phyloP scores from a whole-genome alignment of 1,140 invertebrate species.

The Rhopalosiphum maidis region DNA sequence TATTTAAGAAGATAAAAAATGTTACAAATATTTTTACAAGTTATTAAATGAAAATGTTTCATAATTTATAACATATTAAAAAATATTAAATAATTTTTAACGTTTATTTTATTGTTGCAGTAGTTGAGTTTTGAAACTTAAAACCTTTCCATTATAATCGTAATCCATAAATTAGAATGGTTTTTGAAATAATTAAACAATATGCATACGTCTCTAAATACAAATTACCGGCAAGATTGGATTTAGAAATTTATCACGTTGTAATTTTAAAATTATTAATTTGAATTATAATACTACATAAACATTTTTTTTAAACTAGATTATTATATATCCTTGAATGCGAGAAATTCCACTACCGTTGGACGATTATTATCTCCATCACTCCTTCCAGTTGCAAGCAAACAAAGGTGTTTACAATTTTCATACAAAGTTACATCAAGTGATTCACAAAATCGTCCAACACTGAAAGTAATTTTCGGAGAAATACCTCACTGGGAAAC shows the following conservation, averaged over 20 bases:
- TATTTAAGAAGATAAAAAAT: too few species aligned
- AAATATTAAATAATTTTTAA: too few species aligned
- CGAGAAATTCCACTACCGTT: neutral
- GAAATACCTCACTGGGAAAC: slow-evolving; percentile 38
- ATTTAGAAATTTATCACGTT: too few species aligned
- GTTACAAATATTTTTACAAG: too few species aligned
- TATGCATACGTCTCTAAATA: too few species aligned
- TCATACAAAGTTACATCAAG: neutral
- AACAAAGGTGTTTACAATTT: slow-evolving; percentile 43
- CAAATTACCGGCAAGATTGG: too few species aligned
- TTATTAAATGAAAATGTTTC: too few species aligned
- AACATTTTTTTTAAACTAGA: neutral
- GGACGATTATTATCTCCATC: slow-evolving; percentile 30
- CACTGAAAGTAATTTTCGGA: neutral
- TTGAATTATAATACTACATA: neutral
- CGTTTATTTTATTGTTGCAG: too few species aligned
- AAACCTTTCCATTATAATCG: too few species aligned
- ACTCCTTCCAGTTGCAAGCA: neutral
- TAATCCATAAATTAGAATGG: neutral
- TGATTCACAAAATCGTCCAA: neutral
- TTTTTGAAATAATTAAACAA: neutral
- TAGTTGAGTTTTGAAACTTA: too few species aligned
- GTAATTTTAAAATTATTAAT: neutral
- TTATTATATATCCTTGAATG: slow-evolving; percentile 33
- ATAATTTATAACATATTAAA: too few species aligned